Evolutionary conservation across 2,888 invertebrate species (phyloP), one percentile per base, ranked within the genome.

Genomic region (Nemoura dubitans): DNA sequence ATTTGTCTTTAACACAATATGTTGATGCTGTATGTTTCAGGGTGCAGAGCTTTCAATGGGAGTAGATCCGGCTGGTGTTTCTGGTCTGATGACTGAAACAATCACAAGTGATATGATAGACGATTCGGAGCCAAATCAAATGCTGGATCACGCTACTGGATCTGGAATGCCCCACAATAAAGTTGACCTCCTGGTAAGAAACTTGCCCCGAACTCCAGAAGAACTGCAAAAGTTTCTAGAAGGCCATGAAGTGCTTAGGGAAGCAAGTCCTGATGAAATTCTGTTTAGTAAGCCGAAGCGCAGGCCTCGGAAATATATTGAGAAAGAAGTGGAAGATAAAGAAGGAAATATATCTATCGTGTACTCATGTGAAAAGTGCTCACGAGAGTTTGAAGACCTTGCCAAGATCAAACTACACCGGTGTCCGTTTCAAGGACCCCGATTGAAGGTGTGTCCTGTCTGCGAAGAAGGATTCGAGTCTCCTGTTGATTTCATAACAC

Each of bases 31-130:
- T 76, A 5, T 76, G 76, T 36, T 36, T 10, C 36, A 36, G 59
- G 59, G 59, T 1, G 14, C 59, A 78, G 28, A 26, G 16, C 78
- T 78, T 28, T 21, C 78, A 6, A 78, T 78, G 26, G n/a, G 27
- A 27, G 25, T 6, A 6, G 25, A 28, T 76, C 21, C 78, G 25
- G 28, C 0, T 10, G 78, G 21, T 78, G 78, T 59, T 59, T 59
- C 59, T 59, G 59, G 14, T 7, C 59, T 59, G 14, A 91, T 92
- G 84, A 89, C 91, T 10, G 89, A 88, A 28, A 25, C 43, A 14
- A 30, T n/a, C n/a, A 26, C 6, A 0, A 3, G 25, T 43, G 78
- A 42, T 6, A 80, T n/a, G 42, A 59, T 36, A 42, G 21, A 59
- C 5, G 78, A 81, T 76, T 10, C 25, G 1, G 27, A 59, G 10